A percentile compares a stretch with the other conserved stretches of the same genome.
These are phyloP conservation scores for Myotis planiceps DNA, from an alignment of 2,797 vertebrate genomes.

Conservation along the genomic window DNA sequence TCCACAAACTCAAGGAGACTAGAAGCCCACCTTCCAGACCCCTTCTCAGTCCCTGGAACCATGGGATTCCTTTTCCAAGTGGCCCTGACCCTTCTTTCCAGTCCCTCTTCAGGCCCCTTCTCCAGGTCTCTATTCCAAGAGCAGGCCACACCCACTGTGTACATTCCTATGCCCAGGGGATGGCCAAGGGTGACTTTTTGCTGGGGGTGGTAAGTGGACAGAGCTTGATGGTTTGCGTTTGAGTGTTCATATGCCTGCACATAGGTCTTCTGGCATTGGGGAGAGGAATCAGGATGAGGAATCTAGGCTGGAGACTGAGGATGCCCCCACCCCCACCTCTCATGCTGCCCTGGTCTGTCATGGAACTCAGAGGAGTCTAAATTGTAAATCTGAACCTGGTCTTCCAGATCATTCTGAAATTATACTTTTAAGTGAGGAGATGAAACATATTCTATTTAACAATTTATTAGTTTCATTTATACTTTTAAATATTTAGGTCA, in stretches of 20 bases:
- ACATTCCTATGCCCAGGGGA: not conserved
- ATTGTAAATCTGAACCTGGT: too few species aligned
- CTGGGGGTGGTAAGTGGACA: not conserved
- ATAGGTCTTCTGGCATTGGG: too few species aligned
- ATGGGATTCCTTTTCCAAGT: not conserved
- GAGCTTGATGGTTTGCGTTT: not conserved
- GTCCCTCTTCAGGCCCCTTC: not conserved
- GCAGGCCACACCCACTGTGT: not conserved
- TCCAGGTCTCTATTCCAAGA: not conserved
- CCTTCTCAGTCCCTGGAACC: not conserved
- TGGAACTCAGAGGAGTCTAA: too few species aligned
- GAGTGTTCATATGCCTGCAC: not conserved
- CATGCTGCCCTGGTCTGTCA: too few species aligned
- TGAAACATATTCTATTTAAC: too few species aligned
- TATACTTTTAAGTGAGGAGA: too few species aligned
- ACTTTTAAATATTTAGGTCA: too few species aligned
- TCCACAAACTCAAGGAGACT: not conserved
- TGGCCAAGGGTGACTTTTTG: not conserved
- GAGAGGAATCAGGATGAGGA: too few species aligned
- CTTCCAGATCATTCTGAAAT: too few species aligned
- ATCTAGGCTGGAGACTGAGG: too few species aligned
- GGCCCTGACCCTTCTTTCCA: not conserved
- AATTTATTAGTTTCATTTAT: too few species aligned
- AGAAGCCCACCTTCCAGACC: not conserved
- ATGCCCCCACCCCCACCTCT: too few species aligned